These are phyloP conservation scores for Steromphala cineraria DNA, from an alignment of 2,888 invertebrate genomes.

Conservation along the genomic window DNA sequence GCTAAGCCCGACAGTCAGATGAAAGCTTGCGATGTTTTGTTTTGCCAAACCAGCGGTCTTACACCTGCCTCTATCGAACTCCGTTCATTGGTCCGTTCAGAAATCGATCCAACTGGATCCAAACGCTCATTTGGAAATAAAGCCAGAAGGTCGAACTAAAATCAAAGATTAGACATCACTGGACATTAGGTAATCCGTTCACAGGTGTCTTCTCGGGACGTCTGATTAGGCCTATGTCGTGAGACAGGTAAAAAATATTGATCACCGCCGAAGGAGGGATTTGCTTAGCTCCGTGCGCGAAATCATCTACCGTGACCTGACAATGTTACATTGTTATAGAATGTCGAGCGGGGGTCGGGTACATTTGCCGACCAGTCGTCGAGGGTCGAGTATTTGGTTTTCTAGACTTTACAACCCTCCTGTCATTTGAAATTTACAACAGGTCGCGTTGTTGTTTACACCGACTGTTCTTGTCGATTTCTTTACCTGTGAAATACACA, in stretches of 20 bases:
- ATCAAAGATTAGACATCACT: conserved; percentile 12
- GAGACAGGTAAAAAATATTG: not conserved
- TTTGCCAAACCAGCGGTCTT: conserved; percentile 3
- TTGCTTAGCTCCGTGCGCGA: not conserved
- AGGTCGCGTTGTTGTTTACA: not conserved
- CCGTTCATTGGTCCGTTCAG: conserved; percentile 14
- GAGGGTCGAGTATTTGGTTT: not conserved
- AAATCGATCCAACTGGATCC: not conserved
- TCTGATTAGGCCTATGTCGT: no score
- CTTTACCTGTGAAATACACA: not conserved
- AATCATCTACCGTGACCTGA: not conserved
- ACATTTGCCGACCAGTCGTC: not conserved
- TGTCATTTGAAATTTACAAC: not conserved
- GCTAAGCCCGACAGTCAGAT: not conserved
- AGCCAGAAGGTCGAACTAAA: not conserved
- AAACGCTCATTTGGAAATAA: conserved; percentile 14
- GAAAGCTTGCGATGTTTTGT: conserved; percentile 18
- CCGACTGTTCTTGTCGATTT: not conserved
- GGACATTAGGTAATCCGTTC: no score
- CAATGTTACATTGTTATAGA: not conserved
- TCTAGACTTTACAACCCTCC: not conserved
- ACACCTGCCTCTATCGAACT: conserved; percentile 8
- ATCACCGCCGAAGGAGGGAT: not conserved
- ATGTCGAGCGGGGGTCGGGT: not conserved
- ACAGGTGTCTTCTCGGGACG: no score